Base-by-base conservation (phyloP, 2,888 invertebrate genomes). In the Eledona agricola region DNA sequence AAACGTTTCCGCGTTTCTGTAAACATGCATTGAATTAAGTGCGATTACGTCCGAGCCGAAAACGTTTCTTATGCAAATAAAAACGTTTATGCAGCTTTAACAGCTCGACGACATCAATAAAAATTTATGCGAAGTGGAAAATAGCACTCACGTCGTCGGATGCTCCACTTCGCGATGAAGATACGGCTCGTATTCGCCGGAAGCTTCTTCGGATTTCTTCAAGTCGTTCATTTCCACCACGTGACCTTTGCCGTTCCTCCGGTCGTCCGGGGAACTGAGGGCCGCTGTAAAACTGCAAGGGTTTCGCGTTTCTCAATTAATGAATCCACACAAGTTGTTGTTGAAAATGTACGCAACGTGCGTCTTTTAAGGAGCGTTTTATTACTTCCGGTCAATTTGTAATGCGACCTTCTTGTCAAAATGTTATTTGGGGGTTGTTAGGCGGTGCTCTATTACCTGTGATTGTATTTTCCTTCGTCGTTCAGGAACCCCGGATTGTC, bases 81-180 rank as follows among this genome's bases (percentile, higher is more conserved):
- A 32, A 32, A 32, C 17, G n/a, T 32, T 16, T 7, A 32, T n/a
- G n/a, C n/a, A n/a, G n/a, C n/a, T n/a, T n/a, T n/a, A n/a, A n/a
- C n/a, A n/a, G n/a, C n/a, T n/a, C n/a, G n/a, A n/a, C n/a, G n/a
- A n/a, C n/a, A n/a, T n/a, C n/a, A n/a, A n/a, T n/a, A n/a, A n/a
- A n/a, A n/a, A n/a, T n/a, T n/a, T n/a, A n/a, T n/a, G n/a, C n/a
- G n/a, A n/a, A n/a, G n/a, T n/a, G n/a, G n/a, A n/a, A n/a, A n/a
- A n/a, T n/a, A n/a, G n/a, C n/a, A 83, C 88, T 85, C 73, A 89
- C 88, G 87, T 86, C 13, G 88, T 88, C 1, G 89, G 88, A 71
- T 87, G 86, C 26, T 83, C 81, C 12, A 88, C 87, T 1, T 80
- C 80, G 63, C 87, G 77, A 70, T 86, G 82, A 43, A 82, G 78